Conservation (phyloP, 2,113 vertebrate genomes). For the Cnemophilus loriae region DNA sequence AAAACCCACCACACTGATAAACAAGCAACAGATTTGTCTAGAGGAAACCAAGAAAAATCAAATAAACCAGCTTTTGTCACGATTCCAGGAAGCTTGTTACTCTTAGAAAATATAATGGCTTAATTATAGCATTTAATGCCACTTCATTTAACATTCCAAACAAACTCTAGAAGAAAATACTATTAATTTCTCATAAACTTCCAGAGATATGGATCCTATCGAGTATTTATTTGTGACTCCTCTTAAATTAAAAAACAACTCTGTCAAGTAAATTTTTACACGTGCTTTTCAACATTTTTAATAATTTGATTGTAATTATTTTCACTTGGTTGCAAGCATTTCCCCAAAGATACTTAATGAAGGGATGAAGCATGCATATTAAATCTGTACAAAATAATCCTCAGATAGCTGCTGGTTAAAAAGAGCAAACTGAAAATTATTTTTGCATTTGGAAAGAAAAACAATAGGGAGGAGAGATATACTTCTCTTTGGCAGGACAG, state of each 20-base stretch:
- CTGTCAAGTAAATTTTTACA: neutral
- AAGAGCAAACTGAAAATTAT: neutral
- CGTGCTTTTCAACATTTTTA: neutral
- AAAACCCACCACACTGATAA: neutral
- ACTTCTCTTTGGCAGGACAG: neutral
- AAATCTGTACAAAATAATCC: neutral
- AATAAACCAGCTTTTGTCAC: neutral
- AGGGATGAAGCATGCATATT: neutral
- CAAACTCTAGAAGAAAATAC: neutral
- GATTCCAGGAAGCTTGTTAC: neutral
- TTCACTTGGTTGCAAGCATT: neutral
- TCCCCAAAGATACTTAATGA: neutral
- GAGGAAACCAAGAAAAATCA: neutral
- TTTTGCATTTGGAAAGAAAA: neutral
- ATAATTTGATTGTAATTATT: neutral
- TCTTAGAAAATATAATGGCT: neutral
- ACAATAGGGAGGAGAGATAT: rapidly evolving
- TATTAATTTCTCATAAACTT: neutral
- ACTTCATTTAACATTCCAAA: neutral
- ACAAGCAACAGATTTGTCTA: neutral
- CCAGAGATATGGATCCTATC: neutral
- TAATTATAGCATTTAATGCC: neutral
- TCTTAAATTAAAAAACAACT: neutral
- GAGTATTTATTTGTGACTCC: neutral
- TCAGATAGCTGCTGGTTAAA: neutral